These are phyloP conservation scores for Meda fulgida DNA, from an alignment of 2,797 vertebrate genomes.

Conservation along the genomic window DNA sequence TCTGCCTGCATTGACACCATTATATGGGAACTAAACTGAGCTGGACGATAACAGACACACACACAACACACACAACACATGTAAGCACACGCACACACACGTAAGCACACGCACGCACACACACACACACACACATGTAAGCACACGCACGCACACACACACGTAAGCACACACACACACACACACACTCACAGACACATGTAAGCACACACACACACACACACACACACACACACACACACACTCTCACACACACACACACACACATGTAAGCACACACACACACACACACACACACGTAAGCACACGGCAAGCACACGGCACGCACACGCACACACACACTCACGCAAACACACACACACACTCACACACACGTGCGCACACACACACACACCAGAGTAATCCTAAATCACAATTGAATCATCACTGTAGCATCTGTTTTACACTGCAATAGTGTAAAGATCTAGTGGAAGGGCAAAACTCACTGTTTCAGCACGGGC, in stretches of 20 bases:
- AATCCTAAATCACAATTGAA: no score
- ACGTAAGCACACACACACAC: constrained; percentile 70
- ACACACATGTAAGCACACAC: no score
- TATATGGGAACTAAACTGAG: no score
- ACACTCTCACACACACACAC: constrained; percentile 73
- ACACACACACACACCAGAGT: neutral
- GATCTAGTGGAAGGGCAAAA: neutral
- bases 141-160: neutral
- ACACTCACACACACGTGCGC: neutral
- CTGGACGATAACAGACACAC: no score
- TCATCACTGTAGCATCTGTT: neutral
- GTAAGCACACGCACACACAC: neutral
- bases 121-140: no score
- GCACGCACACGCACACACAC: neutral
- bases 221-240: constrained; percentile 70
- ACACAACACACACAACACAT: constrained; percentile 75
- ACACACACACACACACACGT: neutral
- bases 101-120: neutral
- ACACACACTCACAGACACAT: no score
- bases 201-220: neutral
- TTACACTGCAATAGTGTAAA: neutral
- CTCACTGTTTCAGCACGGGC: constrained; percentile 59
- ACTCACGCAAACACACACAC: constrained; percentile 70
- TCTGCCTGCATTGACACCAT: no score
- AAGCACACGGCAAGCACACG: constrained; percentile 66